phyloP scores from a whole-genome alignment of 2,888 invertebrate genomes.

The Mythimna pallens region DNA sequence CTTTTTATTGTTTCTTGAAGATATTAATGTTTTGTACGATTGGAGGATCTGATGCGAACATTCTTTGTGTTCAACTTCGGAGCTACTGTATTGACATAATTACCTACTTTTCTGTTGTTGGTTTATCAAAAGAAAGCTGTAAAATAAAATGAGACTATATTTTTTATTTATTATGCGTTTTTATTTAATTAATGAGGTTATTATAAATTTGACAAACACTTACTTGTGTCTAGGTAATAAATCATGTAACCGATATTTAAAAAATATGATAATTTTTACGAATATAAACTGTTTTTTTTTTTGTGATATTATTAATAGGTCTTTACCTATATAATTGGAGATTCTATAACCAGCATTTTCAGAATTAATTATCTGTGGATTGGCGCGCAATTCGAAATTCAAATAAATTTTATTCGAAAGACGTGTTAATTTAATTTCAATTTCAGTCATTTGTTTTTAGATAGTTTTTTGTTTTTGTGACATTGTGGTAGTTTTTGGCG shows the following conservation, averaged over 20 bases:
- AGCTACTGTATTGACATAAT: constrained; percentile 78
- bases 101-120: constrained; percentile 62
- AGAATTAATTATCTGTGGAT: too few relatives aligned
- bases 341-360: too few relatives aligned
- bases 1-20: constrained; percentile 84
- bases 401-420: too few relatives aligned
- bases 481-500: too few relatives aligned
- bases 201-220: neutral
- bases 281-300: too few relatives aligned
- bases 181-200: neutral
- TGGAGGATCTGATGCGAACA: constrained; percentile 71
- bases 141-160: neutral
- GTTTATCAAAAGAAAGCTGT: constrained; percentile 4
- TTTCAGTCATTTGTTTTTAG: too few relatives aligned
- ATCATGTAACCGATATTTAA: neutral
- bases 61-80: constrained; percentile 53
- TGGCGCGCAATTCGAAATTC: too few relatives aligned
- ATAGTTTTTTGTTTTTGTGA: too few relatives aligned
- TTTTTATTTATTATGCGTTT: neutral
- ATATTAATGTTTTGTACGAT: constrained; percentile 79
- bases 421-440: too few relatives aligned
- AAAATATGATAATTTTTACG: neutral
- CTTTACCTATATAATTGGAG: too few relatives aligned
- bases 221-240: neutral
- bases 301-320: too few relatives aligned